Base-by-base conservation (phyloP, 2,888 invertebrate genomes). In the Harpalus rufipes region DNA sequence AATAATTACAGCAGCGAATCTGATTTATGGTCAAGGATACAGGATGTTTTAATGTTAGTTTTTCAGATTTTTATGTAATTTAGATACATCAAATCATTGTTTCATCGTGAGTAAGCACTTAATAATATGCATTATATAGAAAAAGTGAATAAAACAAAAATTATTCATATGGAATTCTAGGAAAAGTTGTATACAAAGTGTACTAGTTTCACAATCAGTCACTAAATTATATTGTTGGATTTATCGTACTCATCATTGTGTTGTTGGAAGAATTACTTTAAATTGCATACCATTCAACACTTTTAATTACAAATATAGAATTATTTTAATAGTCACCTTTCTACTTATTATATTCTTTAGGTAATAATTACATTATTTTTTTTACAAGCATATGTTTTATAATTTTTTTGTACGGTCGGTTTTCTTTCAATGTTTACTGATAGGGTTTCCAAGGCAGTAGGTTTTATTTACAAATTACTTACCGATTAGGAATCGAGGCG, bases 21-120 rank as follows among this genome's bases (percentile, higher is more conserved):
- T 81, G 68, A 81, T 81, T 65, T 81, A 81, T 81, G 56, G 63
- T 81, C 65, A 81, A 79, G 79, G 79, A 39, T 79, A 79, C 41
- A 16, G 58, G 79, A 61, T 39, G 18, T 79, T 41, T 41, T 79
- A 39, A 39, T 79, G 59, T 32, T 76, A 6, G 58, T 78, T 79
- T 79, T 74, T 74, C 16, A 8, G 44, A 68, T 68, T 74, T 74
- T 74, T 74, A 74, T 74, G 25, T 74, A 74, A 74, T 74, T 68
- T 12, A 39, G 25, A 68, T 68, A 74, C 14, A 74, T 44, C 44
- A 16, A 74, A 74, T 74, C 21, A 74, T 41, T 74, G 56, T 74
- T 74, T 39, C 0, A 51, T 10, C 44, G 12, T 51, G 44, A 51
- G 44, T 51, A 12, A 12, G 44, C 44, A 10, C 6, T 32, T 32